phyloP scores from a whole-genome alignment of 2,113 vertebrate genomes.

The Leiothrix lutea region DNA sequence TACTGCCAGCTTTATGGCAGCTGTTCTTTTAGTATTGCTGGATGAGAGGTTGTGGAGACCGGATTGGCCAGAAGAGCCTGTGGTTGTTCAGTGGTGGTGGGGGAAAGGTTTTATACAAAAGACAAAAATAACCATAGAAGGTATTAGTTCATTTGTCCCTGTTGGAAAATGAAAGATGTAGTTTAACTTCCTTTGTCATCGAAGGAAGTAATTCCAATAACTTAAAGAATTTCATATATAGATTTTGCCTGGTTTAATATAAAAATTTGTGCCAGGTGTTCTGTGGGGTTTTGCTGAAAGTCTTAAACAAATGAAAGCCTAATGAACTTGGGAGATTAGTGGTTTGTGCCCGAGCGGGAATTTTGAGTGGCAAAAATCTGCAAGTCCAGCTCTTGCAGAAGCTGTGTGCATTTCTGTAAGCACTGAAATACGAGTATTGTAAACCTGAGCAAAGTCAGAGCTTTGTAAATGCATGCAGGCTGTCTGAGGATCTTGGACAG shows the following conservation, averaged over 20 bases:
- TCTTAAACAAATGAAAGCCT: not conserved
- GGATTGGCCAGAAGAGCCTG: rapidly evolving
- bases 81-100: rapidly evolving
- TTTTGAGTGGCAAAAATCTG: not conserved
- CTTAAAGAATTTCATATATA: not conserved
- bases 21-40: not conserved
- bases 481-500: slow-evolving; percentile 16
- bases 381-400: not conserved
- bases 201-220: slow-evolving; percentile 29
- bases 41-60: not conserved
- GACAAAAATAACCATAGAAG: not conserved
- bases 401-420: not conserved
- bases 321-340: not conserved
- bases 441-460: not conserved
- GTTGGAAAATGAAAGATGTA: not conserved
- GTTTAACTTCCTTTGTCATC: slow-evolving; percentile 6
- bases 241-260: not conserved
- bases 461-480: not conserved
- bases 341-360: not conserved
- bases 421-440: not conserved
- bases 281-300: not conserved
- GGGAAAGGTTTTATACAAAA: not conserved
- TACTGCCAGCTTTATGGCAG: not conserved
- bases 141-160: not conserved
- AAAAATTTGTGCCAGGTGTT: not conserved